Evolutionary conservation across 2,113 vertebrate species (phyloP).

Genomic region (Garra rufa): DNA sequence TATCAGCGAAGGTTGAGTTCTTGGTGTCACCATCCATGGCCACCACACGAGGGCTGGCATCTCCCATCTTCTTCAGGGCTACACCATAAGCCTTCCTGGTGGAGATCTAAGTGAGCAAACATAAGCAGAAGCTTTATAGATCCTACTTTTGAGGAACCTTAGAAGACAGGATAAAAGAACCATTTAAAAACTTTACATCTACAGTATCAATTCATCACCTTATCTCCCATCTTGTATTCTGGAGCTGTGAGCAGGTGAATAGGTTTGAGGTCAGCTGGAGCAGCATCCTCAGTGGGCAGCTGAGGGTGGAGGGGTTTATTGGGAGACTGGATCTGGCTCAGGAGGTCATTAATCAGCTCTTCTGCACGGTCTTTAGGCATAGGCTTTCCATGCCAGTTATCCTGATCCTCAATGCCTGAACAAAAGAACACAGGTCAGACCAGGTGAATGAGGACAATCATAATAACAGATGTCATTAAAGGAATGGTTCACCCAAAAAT

Average conservation of each 20-base stretch:
- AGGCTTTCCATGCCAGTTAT: constrained; percentile 87
- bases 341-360: constrained; percentile 75
- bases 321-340: constrained; percentile 78
- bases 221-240: constrained; percentile 78
- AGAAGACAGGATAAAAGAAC: background rate
- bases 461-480: background rate
- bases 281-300: constrained; percentile 75
- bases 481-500: too few relatives aligned
- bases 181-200: background rate
- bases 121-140: background rate
- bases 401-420: constrained; percentile 82
- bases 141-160: background rate
- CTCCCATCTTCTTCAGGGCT: constrained; percentile 81
- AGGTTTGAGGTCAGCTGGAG: constrained; percentile 62
- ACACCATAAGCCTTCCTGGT: constrained; percentile 83
- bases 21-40: constrained; percentile 86
- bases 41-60: constrained; percentile 77
- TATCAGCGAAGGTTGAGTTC: constrained; percentile 84
- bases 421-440: background rate
- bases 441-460: background rate
- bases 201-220: constrained; percentile 69
- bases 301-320: constrained; percentile 71
- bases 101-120: constrained; percentile 72
- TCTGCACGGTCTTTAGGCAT: constrained; percentile 82
- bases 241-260: constrained; percentile 76